phyloP scores from a whole-genome alignment of 2,888 invertebrate species.

The Adineta ricciae region DNA sequence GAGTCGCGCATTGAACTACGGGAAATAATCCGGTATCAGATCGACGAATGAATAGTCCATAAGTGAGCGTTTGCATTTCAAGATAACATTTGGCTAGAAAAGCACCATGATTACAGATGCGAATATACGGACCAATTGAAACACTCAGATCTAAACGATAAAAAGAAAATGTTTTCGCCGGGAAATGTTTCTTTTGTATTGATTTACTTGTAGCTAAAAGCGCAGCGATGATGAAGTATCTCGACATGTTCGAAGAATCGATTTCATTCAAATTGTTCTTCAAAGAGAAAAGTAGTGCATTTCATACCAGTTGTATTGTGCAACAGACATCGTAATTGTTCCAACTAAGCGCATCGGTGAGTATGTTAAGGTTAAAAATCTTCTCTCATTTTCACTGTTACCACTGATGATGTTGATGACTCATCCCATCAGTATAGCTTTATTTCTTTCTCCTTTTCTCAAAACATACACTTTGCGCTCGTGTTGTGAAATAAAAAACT shows the following conservation, averaged over 20 bases:
- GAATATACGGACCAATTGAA: background rate
- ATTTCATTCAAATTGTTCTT: background rate
- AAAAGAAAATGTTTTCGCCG: no score
- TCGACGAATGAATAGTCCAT: background rate
- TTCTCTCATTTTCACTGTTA: no score
- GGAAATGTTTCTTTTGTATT: background rate
- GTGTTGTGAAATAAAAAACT: no score
- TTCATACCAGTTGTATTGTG: no score
- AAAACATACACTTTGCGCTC: no score
- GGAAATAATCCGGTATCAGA: background rate
- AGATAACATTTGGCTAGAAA: background rate
- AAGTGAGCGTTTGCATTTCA: background rate
- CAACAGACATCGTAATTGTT: no score
- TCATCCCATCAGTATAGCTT: no score
- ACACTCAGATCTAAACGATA: background rate
- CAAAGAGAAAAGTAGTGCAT: no score
- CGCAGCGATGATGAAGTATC: background rate
- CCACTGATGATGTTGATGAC: no score
- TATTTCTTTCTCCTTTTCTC: no score
- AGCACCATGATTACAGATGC: background rate
- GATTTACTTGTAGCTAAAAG: background rate
- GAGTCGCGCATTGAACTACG: background rate
- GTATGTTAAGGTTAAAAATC: no score
- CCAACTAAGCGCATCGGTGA: no score
- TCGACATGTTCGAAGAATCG: background rate